phyloP scores from a whole-genome alignment of 1,140 invertebrate genomes.

The Brachionus calyciflorus region DNA sequence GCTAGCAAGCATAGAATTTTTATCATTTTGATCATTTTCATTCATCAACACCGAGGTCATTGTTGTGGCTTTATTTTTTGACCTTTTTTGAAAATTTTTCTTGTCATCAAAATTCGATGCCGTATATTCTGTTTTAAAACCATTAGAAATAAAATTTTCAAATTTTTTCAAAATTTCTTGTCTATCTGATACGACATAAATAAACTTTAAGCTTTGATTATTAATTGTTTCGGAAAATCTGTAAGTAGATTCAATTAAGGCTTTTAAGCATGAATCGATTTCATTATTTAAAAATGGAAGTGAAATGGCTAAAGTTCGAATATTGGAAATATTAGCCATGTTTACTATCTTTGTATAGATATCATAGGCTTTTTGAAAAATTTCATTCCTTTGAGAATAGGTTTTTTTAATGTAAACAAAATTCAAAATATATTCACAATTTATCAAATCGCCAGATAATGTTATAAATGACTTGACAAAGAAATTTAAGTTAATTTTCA shows the following conservation, averaged over 20 bases:
- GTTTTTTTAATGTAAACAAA: background rate
- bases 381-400: background rate
- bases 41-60: too few species aligned
- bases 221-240: background rate
- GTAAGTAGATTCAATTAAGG: background rate
- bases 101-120: background rate
- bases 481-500: background rate
- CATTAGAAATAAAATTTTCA: background rate
- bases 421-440: constrained; percentile 27
- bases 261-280: background rate
- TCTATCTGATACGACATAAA: constrained; percentile 1
- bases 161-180: constrained; percentile 5
- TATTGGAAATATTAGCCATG: background rate
- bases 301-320: background rate
- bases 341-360: background rate
- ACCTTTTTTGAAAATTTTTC: background rate
- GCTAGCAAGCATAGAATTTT: too few species aligned
- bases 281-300: background rate
- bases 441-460: background rate
- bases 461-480: background rate
- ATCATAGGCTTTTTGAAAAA: background rate
- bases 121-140: background rate
- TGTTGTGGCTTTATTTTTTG: too few species aligned
- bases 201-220: background rate
- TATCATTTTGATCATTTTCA: too few species aligned